phyloP scores from a whole-genome alignment of 2,888 invertebrate genomes.

The Rotaria macrura region DNA sequence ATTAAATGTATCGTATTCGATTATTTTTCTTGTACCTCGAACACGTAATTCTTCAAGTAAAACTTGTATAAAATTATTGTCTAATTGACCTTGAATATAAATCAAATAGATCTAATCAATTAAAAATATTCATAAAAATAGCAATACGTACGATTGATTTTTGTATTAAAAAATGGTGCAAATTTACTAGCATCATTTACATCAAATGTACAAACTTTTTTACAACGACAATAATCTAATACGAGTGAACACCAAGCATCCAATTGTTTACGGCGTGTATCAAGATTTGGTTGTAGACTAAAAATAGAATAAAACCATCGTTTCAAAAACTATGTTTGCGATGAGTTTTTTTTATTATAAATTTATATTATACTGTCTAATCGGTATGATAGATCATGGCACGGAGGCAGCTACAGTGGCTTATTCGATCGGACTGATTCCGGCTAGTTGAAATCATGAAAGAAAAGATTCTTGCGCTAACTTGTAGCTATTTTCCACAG shows the following conservation, averaged over 20 bases:
- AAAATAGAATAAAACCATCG: background rate
- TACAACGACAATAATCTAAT: constrained; percentile 67
- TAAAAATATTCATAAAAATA: too few relatives aligned
- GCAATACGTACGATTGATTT: constrained; percentile 59
- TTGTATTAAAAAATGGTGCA: constrained; percentile 70
- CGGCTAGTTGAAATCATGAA: too few relatives aligned
- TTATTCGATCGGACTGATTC: too few relatives aligned
- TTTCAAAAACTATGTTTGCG: too few relatives aligned
- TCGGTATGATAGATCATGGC: too few relatives aligned
- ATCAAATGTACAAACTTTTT: constrained; percentile 68
- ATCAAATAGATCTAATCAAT: too few relatives aligned
- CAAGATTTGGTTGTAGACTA: constrained; percentile 82
- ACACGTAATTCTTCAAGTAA: constrained; percentile 31
- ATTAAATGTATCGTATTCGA: background rate
- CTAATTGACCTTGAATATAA: background rate
- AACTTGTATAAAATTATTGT: constrained; percentile 13
- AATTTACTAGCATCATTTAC: constrained; percentile 67
- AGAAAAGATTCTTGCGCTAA: too few relatives aligned
- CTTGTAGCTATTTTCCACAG: too few relatives aligned
- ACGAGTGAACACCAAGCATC: constrained; percentile 81
- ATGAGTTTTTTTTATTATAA: too few relatives aligned
- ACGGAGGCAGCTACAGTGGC: too few relatives aligned
- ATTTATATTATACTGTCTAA: too few relatives aligned
- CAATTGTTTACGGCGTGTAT: constrained; percentile 78
- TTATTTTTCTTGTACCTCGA: background rate